These are phyloP conservation scores for Drosophila birchii DNA, from an alignment of 2,888 invertebrate genomes.

Conservation along the genomic window DNA sequence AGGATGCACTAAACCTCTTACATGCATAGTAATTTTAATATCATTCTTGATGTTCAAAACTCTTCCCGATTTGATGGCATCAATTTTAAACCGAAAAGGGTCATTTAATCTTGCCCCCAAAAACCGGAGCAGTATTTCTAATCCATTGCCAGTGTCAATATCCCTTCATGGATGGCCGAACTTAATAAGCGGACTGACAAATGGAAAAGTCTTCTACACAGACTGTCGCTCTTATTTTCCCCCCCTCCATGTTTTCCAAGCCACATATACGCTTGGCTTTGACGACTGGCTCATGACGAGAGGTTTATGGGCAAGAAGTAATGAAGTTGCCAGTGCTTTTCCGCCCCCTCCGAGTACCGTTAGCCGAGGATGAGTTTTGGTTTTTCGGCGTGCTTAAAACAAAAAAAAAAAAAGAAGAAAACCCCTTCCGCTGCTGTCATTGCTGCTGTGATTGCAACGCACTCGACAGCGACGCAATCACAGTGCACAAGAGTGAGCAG, in stretches of 20 bases:
- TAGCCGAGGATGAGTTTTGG: conserved; percentile 43
- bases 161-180: conserved; percentile 39
- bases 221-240: conserved; percentile 4
- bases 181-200: conserved; percentile 31
- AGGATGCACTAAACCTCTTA: background rate
- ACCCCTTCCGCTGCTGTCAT: conserved; percentile 19
- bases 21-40: background rate
- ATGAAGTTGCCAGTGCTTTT: conserved; percentile 39
- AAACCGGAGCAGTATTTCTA: conserved; percentile 4
- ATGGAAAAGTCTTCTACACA: conserved; percentile 19
- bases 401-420: background rate
- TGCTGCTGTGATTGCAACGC: conserved; percentile 59
- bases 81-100: background rate
- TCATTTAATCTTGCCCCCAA: conserved; percentile 4
- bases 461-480: conserved; percentile 42
- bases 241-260: background rate
- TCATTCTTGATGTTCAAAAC: background rate
- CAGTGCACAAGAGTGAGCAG: conserved; percentile 71
- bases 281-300: conserved; percentile 57
- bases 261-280: conserved; percentile 16
- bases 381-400: conserved; percentile 20
- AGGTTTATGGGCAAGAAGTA: conserved; percentile 49
- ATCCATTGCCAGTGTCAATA: conserved; percentile 40
- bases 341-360: conserved; percentile 27
- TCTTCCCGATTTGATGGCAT: background rate